These are phyloP conservation scores for Alcis repandata DNA, from an alignment of 2,888 invertebrate species.

Conservation along the genomic window DNA sequence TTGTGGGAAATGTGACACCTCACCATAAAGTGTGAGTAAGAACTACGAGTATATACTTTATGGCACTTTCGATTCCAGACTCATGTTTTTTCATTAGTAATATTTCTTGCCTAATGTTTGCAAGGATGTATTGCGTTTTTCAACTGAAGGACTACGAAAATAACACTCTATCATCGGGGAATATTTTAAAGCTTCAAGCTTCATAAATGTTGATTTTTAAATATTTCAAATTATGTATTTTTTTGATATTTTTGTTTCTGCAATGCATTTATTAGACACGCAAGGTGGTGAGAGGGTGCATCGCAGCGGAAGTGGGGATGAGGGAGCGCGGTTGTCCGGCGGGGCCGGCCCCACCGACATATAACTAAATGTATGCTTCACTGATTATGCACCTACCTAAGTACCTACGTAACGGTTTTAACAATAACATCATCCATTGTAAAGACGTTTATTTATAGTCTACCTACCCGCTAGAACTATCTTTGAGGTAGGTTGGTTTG, in stretches of 20 bases:
- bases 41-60: constrained; percentile 11
- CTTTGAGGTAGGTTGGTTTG: too few relatives aligned
- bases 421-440: too few relatives aligned
- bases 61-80: constrained; percentile 19
- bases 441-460: too few relatives aligned
- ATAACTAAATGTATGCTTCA: background rate
- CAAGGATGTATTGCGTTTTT: background rate
- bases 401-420: background rate
- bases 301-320: constrained; percentile 24
- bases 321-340: constrained; percentile 3
- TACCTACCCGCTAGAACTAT: too few relatives aligned
- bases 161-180: too few relatives aligned
- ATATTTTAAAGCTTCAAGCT: too few relatives aligned
- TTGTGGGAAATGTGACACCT: constrained; percentile 39
- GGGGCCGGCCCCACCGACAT: background rate
- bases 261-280: background rate
- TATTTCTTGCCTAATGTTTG: background rate
- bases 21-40: constrained; percentile 15
- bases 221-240: too few relatives aligned
- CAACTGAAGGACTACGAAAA: too few relatives aligned
- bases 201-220: too few relatives aligned
- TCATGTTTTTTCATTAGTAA: background rate
- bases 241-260: too few relatives aligned
- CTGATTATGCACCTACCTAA: too few relatives aligned
- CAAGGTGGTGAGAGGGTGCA: constrained; percentile 16